phyloP scores from a whole-genome alignment of 1,140 invertebrate genomes.

The Gonatopus flavifemur region DNA sequence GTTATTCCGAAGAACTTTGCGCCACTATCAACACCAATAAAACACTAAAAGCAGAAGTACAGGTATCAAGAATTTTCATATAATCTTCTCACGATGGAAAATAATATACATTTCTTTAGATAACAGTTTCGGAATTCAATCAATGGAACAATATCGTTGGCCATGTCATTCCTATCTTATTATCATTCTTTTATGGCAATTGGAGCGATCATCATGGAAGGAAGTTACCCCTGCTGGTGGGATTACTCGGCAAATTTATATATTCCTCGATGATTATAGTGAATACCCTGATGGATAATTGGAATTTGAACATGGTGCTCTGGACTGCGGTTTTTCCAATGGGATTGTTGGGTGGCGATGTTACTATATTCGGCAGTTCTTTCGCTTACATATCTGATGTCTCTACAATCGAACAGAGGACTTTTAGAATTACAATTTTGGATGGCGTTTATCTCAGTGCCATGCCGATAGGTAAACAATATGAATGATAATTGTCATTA shows the following conservation, averaged over 20 bases:
- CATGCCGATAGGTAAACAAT: constrained; percentile 71
- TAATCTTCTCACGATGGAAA: too few species aligned
- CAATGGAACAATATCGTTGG: constrained; percentile 74
- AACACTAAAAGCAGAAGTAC: constrained; percentile 64
- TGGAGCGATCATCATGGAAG: constrained; percentile 73
- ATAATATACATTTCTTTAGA: constrained; percentile 44
- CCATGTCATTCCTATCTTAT: constrained; percentile 68
- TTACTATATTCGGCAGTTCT: constrained; percentile 73
- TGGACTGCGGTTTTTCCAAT: constrained; percentile 73
- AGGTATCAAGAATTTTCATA: constrained; percentile 63
- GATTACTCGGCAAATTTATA: constrained; percentile 70
- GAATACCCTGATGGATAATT: constrained; percentile 64
- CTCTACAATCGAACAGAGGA: constrained; percentile 64
- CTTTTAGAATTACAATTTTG: constrained; percentile 71
- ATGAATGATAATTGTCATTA: too few species aligned
- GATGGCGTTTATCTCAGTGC: constrained; percentile 73
- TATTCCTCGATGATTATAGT: constrained; percentile 73
- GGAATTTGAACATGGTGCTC: constrained; percentile 74
- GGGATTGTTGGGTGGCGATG: constrained; percentile 71
- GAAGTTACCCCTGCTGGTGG: constrained; percentile 70
- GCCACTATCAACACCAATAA: constrained; percentile 61
- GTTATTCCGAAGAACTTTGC: constrained; percentile 67
- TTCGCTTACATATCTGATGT: constrained; percentile 77
- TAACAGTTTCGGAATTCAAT: constrained; percentile 70
- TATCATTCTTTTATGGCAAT: constrained; percentile 75